Evolutionary conservation across 2,113 vertebrate species (phyloP).

Genomic region (Tragulus kanchil): DNA sequence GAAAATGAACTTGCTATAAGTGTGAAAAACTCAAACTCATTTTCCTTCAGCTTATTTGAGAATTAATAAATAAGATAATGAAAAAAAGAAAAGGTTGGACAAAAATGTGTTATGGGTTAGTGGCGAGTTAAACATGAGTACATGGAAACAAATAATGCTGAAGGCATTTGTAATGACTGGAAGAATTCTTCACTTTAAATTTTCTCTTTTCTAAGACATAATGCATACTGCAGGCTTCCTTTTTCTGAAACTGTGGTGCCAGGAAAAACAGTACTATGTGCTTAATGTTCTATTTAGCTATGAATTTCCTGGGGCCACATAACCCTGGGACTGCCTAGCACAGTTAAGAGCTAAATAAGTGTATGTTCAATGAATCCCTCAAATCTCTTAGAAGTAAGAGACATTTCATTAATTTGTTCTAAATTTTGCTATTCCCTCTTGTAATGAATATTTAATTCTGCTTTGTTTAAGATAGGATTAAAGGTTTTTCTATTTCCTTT

Average conservation of each 20-base stretch:
- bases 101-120: neutral
- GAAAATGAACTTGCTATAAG: neutral
- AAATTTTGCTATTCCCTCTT: slow-evolving; percentile 55
- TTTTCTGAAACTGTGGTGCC: neutral
- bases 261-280: neutral
- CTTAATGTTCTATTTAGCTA: neutral
- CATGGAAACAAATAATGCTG: neutral
- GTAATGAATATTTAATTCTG: slow-evolving; percentile 62
- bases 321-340: neutral
- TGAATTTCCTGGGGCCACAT: neutral
- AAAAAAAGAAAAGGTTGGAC: neutral
- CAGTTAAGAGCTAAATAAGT: neutral
- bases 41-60: neutral
- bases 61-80: neutral
- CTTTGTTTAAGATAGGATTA: slow-evolving; percentile 34
- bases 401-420: slow-evolving; percentile 53
- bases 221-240: neutral
- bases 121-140: neutral
- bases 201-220: neutral
- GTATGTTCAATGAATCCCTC: neutral
- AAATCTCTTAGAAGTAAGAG: slow-evolving; percentile 22
- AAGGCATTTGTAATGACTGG: neutral
- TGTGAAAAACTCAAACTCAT: neutral
- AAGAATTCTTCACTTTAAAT: neutral
- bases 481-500: slow-evolving; percentile 14